A percentile compares a stretch with the other conserved stretches of the same genome.
phyloP scores from a whole-genome alignment of 1,140 invertebrate species.

The Scylla paramamosain region DNA sequence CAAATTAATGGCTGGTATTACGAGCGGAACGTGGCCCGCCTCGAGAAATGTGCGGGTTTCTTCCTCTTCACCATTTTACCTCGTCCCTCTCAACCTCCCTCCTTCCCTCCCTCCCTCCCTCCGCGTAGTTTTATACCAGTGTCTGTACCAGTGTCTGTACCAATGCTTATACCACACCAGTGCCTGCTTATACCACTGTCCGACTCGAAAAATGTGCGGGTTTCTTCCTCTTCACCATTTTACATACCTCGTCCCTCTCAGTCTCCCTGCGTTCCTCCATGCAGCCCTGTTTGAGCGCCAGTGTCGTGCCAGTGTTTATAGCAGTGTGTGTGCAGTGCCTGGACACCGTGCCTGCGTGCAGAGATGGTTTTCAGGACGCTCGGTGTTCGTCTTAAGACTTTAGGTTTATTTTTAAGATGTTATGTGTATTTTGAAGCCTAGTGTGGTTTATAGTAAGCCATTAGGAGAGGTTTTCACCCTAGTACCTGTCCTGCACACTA shows the following conservation, averaged over 20 bases:
- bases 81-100: conserved; percentile 5
- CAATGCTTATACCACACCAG: too few relatives aligned
- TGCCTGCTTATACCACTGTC: too few relatives aligned
- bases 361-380: too few relatives aligned
- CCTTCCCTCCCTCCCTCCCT: background rate
- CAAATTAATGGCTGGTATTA: conserved; percentile 73
- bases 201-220: conserved; percentile 39
- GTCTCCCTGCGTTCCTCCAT: background rate
- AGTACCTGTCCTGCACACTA: too few relatives aligned
- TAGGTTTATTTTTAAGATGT: too few relatives aligned
- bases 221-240: background rate
- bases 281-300: background rate
- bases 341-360: too few relatives aligned
- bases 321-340: too few relatives aligned
- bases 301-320: background rate
- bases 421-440: too few relatives aligned
- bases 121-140: background rate
- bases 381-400: too few relatives aligned
- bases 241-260: background rate
- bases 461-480: too few relatives aligned
- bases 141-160: too few relatives aligned
- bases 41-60: conserved; percentile 51
- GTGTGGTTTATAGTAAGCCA: too few relatives aligned
- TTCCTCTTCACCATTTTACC: background rate
- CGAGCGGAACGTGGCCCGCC: conserved; percentile 56